A percentile compares a stretch with the other conserved stretches of the same genome.
Conservation (phyloP, 2,888 invertebrate species). For the Tupiocoris notatus region DNA sequence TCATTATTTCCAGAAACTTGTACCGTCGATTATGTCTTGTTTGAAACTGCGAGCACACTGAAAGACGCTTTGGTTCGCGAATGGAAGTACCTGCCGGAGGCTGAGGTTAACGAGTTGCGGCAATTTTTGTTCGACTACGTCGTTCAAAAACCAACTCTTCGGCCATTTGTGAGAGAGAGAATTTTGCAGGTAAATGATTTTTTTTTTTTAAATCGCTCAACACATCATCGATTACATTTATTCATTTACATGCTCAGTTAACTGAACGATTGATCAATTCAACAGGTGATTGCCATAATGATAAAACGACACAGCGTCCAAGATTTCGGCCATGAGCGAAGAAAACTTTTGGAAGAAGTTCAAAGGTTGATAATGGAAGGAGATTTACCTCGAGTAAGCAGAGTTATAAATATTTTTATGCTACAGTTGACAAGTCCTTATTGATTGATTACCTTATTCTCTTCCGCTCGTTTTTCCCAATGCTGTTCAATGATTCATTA, state of each 20-base stretch:
- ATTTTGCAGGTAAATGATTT: conserved; percentile 62
- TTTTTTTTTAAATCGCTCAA: too few species aligned
- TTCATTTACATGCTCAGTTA: too few species aligned
- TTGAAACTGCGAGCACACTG: conserved; percentile 80
- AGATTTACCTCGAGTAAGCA: conserved; percentile 62
- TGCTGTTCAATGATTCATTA: too few species aligned
- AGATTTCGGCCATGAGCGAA: conserved; percentile 67
- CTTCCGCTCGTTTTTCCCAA: too few species aligned
- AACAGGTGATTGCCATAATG: conserved; percentile 80
- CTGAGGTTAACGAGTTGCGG: conserved; percentile 68
- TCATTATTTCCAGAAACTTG: conserved; percentile 65
- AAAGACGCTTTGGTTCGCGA: conserved; percentile 80
- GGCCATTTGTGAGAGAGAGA: conserved; percentile 74
- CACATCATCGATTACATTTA: too few species aligned
- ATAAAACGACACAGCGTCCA: conserved; percentile 75
- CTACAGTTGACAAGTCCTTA: too few species aligned
- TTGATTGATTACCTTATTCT: too few species aligned
- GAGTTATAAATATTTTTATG: background rate
- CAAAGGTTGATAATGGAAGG: conserved; percentile 72
- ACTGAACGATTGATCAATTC: too few species aligned
- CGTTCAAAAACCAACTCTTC: conserved; percentile 64
- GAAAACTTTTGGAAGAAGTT: conserved; percentile 69
- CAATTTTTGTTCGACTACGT: conserved; percentile 79
- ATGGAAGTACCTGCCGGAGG: conserved; percentile 71
- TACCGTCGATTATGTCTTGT: conserved; percentile 74